These are phyloP conservation scores for Chaetura pelagica DNA, from an alignment of 2,113 vertebrate genomes.

Conservation along the genomic window DNA sequence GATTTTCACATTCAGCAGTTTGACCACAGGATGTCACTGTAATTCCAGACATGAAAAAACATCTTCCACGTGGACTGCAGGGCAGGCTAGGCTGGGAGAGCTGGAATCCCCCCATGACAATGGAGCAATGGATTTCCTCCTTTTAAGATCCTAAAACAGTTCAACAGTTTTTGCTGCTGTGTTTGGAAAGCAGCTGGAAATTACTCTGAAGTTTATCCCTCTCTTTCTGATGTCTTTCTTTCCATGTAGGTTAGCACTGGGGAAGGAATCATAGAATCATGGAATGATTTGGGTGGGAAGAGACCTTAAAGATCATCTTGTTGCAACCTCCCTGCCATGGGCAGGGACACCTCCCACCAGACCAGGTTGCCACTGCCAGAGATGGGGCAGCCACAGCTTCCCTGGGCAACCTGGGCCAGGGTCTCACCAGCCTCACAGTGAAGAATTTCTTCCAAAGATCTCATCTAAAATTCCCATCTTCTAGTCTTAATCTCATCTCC, in stretches of 20 bases:
- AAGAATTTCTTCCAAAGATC: too few species aligned
- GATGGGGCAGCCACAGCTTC: too few species aligned
- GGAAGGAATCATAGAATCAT: neutral
- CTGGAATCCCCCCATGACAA: rapidly evolving
- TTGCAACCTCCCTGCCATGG: too few species aligned
- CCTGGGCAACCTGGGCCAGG: too few species aligned
- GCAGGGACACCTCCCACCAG: too few species aligned
- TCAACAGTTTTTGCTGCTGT: neutral
- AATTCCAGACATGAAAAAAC: neutral
- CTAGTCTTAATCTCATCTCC: too few species aligned
- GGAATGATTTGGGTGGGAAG: too few species aligned
- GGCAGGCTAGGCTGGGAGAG: neutral
- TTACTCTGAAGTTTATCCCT: neutral
- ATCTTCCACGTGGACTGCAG: neutral
- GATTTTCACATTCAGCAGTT: neutral
- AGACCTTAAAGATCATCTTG: too few species aligned
- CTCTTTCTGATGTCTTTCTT: neutral
- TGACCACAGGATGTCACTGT: conserved; percentile 53
- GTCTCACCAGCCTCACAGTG: too few species aligned
- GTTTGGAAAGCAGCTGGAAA: neutral
- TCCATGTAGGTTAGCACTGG: rapidly evolving
- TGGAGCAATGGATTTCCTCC: neutral
- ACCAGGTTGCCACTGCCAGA: too few species aligned
- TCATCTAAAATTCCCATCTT: too few species aligned
- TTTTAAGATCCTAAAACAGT: neutral